Evolutionary conservation across 1,140 invertebrate species (phyloP), one percentile per base, ranked within the genome.

Genomic region (Pemphigus obesinymphae): DNA sequence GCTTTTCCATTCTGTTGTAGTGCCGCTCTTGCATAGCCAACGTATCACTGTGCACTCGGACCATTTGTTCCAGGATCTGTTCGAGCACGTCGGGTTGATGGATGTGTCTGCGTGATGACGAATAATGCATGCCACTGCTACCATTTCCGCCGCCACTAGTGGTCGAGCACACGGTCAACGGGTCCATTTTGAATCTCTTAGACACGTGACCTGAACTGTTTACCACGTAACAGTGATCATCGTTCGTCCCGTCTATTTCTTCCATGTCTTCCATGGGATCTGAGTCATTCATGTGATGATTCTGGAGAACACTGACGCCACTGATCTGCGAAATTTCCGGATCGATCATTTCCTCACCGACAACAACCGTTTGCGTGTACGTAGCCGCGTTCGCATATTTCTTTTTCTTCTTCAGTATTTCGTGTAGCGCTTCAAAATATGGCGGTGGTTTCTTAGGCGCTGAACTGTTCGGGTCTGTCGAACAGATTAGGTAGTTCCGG

Each of bases 201-300:
- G 76, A 80, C 23, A 63, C 76, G 55, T 80, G 76, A 6, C 76
- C 76, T 8, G 76, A 43, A 31, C 76, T 63, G 55, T 63, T 63
- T 23, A 80, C 76, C 34, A 80, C 76, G 37, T 80, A 80, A 45
- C 76, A 80, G 15, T 80, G 76, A 55, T 80, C 76, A n/a, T 80
- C 76, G 23, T 63, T 80, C 37, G 3, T 2, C 1, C 55, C 55
- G 55, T 80, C 76, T 34, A 40, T 11, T 6, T 80, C 76, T 20
- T 80, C 76, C 26, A 80, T 20, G 0, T 78, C 75, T 6, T 58
- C 34, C 23, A 78, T 61, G 11, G 17, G 34, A 2, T 61, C 37
- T 2, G 76, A 61, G n/a, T 80, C 34, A 17, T 80, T 43, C 23
- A 80, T 29, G 10, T 75, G 55, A 29, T 73, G 26, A 4, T 34